A percentile compares a stretch with the other conserved stretches of the same genome.
Evolutionary conservation across 1,140 invertebrate genomes (phyloP).

Genomic region (Marisa cornuarietis): DNA sequence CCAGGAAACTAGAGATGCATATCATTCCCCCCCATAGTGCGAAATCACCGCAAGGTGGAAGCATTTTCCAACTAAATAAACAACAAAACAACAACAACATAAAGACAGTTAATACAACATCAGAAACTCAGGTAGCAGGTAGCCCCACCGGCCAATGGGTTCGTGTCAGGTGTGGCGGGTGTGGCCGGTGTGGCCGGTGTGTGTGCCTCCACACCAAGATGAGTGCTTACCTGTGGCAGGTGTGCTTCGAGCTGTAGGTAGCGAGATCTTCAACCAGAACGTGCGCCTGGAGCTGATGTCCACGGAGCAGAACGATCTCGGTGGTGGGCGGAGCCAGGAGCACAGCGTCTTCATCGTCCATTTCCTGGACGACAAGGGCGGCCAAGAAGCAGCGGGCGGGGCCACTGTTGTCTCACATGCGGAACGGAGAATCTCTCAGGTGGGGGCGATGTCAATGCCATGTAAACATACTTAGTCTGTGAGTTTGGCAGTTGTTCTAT

Average conservation of each 20-base stretch:
- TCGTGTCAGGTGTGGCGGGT: not conserved
- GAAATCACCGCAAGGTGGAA: no score
- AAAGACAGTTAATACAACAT: no score
- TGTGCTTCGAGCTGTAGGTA: conserved; percentile 44
- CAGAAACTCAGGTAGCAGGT: no score
- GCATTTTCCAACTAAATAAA: no score
- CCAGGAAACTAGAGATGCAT: no score
- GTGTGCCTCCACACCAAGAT: no score
- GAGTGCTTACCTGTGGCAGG: conserved; percentile 23
- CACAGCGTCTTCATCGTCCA: conserved; percentile 16
- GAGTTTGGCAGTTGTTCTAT: not conserved
- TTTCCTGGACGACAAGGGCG: not conserved
- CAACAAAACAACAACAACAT: no score
- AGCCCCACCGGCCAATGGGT: no score
- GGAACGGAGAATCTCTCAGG: not conserved
- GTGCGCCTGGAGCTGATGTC: conserved; percentile 30
- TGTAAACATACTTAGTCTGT: no score
- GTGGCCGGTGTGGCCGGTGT: not conserved
- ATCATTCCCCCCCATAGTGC: no score
- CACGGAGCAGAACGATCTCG: conserved; percentile 6
- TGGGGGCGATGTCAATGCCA: not conserved
- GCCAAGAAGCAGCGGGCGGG: not conserved
- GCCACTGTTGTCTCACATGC: not conserved
- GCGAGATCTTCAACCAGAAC: conserved; percentile 46
- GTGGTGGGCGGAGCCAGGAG: conserved; percentile 14